Base-by-base conservation (phyloP, 2,113 vertebrate genomes). In the Antechinus stuartii region DNA sequence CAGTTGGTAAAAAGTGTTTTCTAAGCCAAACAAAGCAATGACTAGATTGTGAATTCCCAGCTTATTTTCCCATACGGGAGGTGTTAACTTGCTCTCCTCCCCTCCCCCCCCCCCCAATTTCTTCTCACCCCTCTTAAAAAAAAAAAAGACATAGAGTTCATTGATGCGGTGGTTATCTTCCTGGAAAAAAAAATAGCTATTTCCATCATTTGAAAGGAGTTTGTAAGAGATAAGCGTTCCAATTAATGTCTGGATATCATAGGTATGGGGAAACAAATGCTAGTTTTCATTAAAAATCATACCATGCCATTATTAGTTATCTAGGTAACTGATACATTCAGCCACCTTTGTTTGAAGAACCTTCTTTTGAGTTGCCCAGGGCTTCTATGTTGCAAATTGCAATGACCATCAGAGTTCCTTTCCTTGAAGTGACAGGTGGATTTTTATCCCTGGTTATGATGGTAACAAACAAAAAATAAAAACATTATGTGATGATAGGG, bases 381-480 rank as follows among this genome's bases (percentile, higher is more conserved):
- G 25, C 92, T 94, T 96, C 54, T 4, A 89, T 96, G 97, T 97
- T 96, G 92, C 96, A 92, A 94, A 94, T 95, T 93, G 68, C 93
- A 97, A 97, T 97, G 94, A 95, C 94, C 95, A 55, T 96, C 98
- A 84, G n/a, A 84, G 19, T 23, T 84, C n/a, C 19, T 84, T n/a
- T 42, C n/a, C 96, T 97, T 93, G 23, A 89, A 94, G 98, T 91
- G 95, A 96, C 94, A 96, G 95, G 97, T 97, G 97, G 50, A 96
- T 97, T 95, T 95, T 97, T 96, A 93, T 92, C 92, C 97, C 52
- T 8, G 92, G 95, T 97, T 96, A 49, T 94, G 97, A 97, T 76
- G 35, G 16, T 96, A 97, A 97, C 95, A 94, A 98, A 96, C 91
- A 92, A 97, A 94, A 98, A 97, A 97, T 96, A 97, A 97, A 97